Percentiles rank a stretch among this genome's conserved stretches.
phyloP scores from a whole-genome alignment of 2,113 vertebrate species.

The Dicrurus megarhynchus region DNA sequence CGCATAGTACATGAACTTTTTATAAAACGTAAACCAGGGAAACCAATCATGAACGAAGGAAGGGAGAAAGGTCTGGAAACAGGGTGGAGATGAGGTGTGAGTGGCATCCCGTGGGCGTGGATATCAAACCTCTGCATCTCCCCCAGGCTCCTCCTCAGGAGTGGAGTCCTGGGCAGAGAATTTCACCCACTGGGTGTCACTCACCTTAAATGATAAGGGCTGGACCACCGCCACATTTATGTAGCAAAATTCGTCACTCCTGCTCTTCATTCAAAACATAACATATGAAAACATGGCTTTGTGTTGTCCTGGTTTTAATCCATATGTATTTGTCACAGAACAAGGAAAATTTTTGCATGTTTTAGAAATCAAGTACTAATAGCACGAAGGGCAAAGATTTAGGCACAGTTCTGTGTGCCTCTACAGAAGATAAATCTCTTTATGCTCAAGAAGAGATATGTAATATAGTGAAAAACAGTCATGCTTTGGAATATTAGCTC shows the following conservation, averaged over 20 bases:
- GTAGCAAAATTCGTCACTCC: background rate
- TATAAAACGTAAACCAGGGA: too few species aligned
- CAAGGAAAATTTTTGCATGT: background rate
- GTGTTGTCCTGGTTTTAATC: background rate
- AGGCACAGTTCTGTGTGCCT: background rate
- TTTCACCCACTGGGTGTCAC: too few species aligned
- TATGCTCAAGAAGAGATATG: background rate
- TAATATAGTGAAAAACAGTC: background rate
- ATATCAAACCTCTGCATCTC: too few species aligned
- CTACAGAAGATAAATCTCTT: background rate
- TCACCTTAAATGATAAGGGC: too few species aligned
- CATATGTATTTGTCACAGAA: background rate
- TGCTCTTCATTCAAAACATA: background rate
- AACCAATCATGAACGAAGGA: too few species aligned
- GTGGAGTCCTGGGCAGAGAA: too few species aligned
- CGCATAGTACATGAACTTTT: too few species aligned
- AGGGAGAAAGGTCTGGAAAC: too few species aligned
- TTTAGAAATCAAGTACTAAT: background rate
- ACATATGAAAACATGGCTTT: background rate
- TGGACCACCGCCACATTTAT: too few species aligned
- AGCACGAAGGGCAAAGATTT: background rate
- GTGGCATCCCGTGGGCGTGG: too few species aligned
- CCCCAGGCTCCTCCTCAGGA: too few species aligned
- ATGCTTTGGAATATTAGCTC: background rate
- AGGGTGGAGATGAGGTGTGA: too few species aligned